A percentile compares a stretch with the other conserved stretches of the same genome.
Conservation (phyloP, 2,113 vertebrate genomes). For the Nesogale talazaci region DNA sequence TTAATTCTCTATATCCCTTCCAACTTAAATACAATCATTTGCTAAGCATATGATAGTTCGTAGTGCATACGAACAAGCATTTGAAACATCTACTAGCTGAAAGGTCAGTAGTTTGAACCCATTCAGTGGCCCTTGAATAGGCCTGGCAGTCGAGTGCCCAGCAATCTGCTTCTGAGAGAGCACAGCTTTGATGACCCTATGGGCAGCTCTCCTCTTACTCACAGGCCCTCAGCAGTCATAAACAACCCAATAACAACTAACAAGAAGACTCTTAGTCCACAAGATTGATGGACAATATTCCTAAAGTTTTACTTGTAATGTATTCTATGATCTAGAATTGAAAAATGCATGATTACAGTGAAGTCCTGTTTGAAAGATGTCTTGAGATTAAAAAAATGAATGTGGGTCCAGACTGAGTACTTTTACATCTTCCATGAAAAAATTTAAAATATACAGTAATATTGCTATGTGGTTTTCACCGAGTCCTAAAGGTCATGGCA, state of each 20-base stretch:
- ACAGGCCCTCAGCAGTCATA: background rate
- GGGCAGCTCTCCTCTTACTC: background rate
- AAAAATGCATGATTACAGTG: constrained; percentile 33
- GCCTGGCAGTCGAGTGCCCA: background rate
- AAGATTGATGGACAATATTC: constrained; percentile 40
- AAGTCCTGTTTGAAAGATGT: background rate
- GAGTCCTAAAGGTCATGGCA: constrained; percentile 6
- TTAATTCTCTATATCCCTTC: constrained; percentile 18
- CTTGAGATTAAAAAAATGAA: constrained; percentile 45
- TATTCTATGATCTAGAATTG: constrained; percentile 23
- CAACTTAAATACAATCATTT: constrained; percentile 48
- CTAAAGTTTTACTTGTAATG: constrained; percentile 22
- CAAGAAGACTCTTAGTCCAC: background rate
- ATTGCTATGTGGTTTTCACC: background rate
- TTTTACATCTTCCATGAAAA: constrained; percentile 47
- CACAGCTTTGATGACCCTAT: background rate
- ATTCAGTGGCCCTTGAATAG: background rate
- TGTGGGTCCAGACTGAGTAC: background rate
- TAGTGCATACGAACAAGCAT: background rate
- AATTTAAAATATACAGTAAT: constrained; percentile 17
- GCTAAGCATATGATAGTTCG: background rate
- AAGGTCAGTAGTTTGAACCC: background rate
- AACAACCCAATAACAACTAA: background rate
- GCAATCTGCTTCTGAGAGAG: background rate
- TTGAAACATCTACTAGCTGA: background rate